Conservation (phyloP, 2,113 vertebrate species). For the Tringa solitaria region DNA sequence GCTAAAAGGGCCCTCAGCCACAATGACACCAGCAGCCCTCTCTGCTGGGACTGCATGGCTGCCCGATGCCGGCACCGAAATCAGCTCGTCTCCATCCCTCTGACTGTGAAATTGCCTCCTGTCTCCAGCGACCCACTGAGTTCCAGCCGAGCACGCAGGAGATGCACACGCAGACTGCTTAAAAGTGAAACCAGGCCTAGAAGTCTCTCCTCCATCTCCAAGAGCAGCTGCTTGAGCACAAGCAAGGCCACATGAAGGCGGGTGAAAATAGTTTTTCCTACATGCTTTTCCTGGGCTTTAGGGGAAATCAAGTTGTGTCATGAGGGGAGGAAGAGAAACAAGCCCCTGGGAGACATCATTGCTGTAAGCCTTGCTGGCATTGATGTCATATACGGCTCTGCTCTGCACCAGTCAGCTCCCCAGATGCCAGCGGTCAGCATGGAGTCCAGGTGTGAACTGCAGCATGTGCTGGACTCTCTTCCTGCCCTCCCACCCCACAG, state of each 20-base stretch:
- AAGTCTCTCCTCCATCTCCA: background rate
- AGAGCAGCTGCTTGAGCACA: accelerated
- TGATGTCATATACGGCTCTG: background rate
- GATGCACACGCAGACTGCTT: background rate
- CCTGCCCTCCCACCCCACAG: background rate
- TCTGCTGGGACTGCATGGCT: background rate
- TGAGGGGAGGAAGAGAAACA: background rate
- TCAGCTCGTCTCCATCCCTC: background rate
- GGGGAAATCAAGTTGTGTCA: background rate
- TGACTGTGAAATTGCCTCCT: accelerated
- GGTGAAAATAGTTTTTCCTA: background rate
- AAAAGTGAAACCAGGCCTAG: background rate
- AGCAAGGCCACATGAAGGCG: background rate
- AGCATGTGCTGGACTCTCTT: background rate
- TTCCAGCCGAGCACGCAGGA: background rate
- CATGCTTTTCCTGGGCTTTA: background rate
- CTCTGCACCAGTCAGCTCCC: background rate
- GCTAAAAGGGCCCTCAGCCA: background rate
- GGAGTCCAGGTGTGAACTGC: background rate
- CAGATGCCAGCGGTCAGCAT: accelerated
- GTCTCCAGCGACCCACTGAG: background rate
- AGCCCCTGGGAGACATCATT: background rate
- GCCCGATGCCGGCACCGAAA: background rate
- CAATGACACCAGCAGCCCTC: background rate
- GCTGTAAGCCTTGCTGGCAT: background rate